Evolutionary conservation across 35 echinoderm and acorn worm species (phyloP), one percentile per base, ranked within the genome.

Genomic region (Heliocidaris erythrogramma): DNA sequence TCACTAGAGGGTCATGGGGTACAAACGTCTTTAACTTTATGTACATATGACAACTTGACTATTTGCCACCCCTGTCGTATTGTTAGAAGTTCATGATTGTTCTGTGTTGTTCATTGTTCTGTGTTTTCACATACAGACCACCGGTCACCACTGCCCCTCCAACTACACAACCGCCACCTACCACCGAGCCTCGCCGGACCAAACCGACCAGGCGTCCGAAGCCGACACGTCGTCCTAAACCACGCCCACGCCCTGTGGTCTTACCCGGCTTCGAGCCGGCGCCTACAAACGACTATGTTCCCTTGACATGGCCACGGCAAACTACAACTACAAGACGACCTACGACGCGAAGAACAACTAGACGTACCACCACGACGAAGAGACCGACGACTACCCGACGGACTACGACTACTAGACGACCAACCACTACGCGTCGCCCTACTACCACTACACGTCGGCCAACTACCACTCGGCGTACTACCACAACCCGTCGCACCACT

Each of bases 231-330:
- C 91, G 49, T 30, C 91, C 91, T 59, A 49, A 92, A 48, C 91
- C 91, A 92, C 91, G 49, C 1, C 32, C 94, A 30, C 18, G 49
- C 7, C 88, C 88, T 10, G 86, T 95, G 47, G 35, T 86, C 18
- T 90, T 85, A 42, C 94, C 86, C 11, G 71, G 49, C 30, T 88
- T 95, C 21, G 85, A 95, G 86, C 31, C 86, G n/a, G 94, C 30
- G 32, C 87, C 87, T 8, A 89, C 30, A 3, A 24, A 48, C 87
- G 31, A 89, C 32, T n/a, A 78, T n/a, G 27, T 78, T 7, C 65
- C 65, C 4, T 78, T 21, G 4, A 78, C 65, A 18, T 78, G 65
- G 65, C 65, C 65, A 78, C 65, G 35, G 35, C 35, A 2, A 78
- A 78, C 65, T 12, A 94, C 94, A 9, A 89, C 94, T 9, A 89